phyloP scores from a whole-genome alignment of 1,140 invertebrate species.

The Diachasma alloeum region DNA sequence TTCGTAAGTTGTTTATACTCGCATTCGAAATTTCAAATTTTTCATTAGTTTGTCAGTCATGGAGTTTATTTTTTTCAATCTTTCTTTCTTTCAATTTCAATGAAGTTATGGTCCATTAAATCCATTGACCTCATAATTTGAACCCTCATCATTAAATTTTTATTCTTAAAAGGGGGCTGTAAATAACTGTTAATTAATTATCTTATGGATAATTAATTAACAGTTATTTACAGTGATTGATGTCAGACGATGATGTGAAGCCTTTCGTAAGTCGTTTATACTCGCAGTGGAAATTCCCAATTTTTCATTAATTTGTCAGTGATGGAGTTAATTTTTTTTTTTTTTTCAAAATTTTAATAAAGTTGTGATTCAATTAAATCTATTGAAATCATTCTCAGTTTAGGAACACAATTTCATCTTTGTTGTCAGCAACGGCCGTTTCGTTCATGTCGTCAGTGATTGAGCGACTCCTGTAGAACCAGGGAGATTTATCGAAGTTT shows the following conservation, averaged over 20 bases:
- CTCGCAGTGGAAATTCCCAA: not conserved
- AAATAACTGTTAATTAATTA: not conserved
- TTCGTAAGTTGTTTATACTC: not conserved
- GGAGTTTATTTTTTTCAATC: not conserved
- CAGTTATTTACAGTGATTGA: not conserved
- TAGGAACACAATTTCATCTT: not conserved
- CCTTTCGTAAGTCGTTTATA: not conserved
- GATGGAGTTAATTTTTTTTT: no score
- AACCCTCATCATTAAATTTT: not conserved
- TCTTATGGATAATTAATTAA: not conserved
- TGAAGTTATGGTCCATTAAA: no score
- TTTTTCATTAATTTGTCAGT: not conserved
- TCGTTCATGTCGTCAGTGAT: not conserved
- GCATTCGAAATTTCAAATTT: not conserved
- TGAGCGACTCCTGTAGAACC: constrained; percentile 11
- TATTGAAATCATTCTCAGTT: not conserved
- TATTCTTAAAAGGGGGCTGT: not conserved
- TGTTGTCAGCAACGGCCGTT: not conserved
- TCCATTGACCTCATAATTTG: not conserved
- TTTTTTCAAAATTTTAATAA: no score
- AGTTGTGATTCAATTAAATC: no score
- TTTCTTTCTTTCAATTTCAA: not conserved
- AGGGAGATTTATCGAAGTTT: constrained; percentile 2
- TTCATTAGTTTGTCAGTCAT: not conserved
- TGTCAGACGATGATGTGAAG: not conserved